Evolutionary conservation across 2,888 invertebrate species (phyloP).

Genomic region (Tubiluchus corallicola): DNA sequence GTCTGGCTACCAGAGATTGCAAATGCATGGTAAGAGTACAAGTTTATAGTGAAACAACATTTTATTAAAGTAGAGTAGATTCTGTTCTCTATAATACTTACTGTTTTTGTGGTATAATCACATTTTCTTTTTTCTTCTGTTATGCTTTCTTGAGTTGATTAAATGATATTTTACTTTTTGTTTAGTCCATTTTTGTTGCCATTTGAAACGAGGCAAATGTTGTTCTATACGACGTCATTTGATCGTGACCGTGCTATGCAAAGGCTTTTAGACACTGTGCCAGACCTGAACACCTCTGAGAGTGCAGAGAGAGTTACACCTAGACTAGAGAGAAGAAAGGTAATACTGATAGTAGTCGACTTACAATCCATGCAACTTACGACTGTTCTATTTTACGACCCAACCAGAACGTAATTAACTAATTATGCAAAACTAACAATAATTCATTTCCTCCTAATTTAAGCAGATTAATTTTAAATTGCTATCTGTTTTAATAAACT

Average conservation of each 20-base stretch:
- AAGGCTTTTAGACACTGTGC: constrained; percentile 76
- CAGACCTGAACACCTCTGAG: constrained; percentile 41
- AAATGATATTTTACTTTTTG: neutral
- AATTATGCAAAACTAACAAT: too few relatives aligned
- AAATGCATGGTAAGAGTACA: constrained; percentile 45
- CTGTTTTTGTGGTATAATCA: too few relatives aligned
- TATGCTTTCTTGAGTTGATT: neutral
- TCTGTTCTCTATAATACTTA: constrained; percentile 5
- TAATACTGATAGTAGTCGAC: constrained; percentile 14
- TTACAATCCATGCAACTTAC: constrained; percentile 13
- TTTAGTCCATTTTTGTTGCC: constrained; percentile 83
- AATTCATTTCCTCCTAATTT: too few relatives aligned
- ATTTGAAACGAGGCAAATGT: constrained; percentile 84
- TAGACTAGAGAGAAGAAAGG: constrained; percentile 70
- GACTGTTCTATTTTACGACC: too few relatives aligned
- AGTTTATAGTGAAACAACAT: neutral
- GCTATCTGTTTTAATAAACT: too few relatives aligned
- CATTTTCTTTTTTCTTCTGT: constrained; percentile 14
- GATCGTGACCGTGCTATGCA: constrained; percentile 83
- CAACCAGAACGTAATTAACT: too few relatives aligned
- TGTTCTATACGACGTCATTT: constrained; percentile 93
- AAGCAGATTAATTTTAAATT: too few relatives aligned
- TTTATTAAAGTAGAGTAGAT: neutral
- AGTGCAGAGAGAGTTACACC: constrained; percentile 67
- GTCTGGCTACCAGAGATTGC: constrained; percentile 83